Evolutionary conservation across 2,888 invertebrate species (phyloP), one percentile per base, ranked within the genome.

Genomic region (Pollenia angustigena): DNA sequence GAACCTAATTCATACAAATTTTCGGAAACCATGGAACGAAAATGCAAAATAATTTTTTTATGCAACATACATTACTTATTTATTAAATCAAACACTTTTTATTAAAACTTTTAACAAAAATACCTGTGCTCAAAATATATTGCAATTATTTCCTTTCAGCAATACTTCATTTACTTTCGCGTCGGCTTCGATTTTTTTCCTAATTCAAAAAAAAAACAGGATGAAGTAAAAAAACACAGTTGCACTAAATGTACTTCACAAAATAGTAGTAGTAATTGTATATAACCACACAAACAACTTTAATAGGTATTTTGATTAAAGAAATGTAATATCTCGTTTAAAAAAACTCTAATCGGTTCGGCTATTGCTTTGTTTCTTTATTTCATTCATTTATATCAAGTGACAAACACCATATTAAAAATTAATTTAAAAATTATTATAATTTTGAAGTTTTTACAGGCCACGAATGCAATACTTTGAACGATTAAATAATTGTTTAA

Each of bases 171-270:
- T 80, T 62, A 56, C 85, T 85, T 85, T 85, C 75, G 85, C 76
- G 76, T 81, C 85, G 85, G 76, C 85, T 81, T 81, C 85, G 76
- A 85, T 85, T 85, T 81, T 85, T 85, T 85, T 62, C 23, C 72
- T 40, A 56, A 71, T 72, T 74, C 48, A 83, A 82, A 71, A 71
- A 79, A 71, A 80, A 81, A 83, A 88, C 68, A 69, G 72, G 71
- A 84, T 81, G 58, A 81, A 72, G 52, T 46, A 66, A 12, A n/a
- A 66, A 66, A 54, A 66, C 76, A 66, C 12, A 46, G 76, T 78
- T 66, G 76, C 52, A 76, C 40, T 52, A 76, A 42, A 42, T 23
- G 48, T 64, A 52, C 18, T 40, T 11, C 42, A 42, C 9, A 50
- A 50, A 48, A 58, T 9, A 46, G 48, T 32, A 42, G 0, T 11